A percentile compares a stretch with the other conserved stretches of the same genome.
phyloP scores from a whole-genome alignment of 2,797 vertebrate species.

The Adrianichthys oophorus region DNA sequence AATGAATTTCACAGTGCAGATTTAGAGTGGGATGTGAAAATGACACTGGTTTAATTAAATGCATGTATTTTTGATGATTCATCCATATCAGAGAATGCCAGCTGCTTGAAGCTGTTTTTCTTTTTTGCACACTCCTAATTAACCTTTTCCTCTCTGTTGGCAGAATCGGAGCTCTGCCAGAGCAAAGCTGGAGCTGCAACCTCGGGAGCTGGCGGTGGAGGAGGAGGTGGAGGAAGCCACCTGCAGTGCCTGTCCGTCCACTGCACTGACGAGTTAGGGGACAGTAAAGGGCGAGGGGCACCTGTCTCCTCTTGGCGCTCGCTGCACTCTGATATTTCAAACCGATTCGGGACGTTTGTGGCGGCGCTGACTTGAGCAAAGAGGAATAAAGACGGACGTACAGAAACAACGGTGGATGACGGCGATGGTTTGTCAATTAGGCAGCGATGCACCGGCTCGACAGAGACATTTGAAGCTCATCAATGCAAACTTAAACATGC shows the following conservation, averaged over 20 bases:
- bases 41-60: slow-evolving; percentile 71
- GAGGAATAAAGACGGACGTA: slow-evolving; percentile 22
- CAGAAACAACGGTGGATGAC: slow-evolving; percentile 13
- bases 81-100: slow-evolving; percentile 48
- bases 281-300: slow-evolving; percentile 88
- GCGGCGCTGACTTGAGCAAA: slow-evolving; percentile 92
- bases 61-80: slow-evolving; percentile 59
- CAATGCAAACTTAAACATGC: slow-evolving; percentile 34
- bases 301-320: slow-evolving; percentile 95
- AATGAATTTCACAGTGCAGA: slow-evolving; percentile 72
- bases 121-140: slow-evolving; percentile 40
- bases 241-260: slow-evolving; percentile 97
- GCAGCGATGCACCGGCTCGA: slow-evolving; percentile 56
- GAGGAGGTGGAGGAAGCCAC: slow-evolving; percentile 83
- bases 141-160: slow-evolving; percentile 37
- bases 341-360: slow-evolving; percentile 98
- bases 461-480: slow-evolving; percentile 62
- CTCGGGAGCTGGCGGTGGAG: slow-evolving; percentile 72
- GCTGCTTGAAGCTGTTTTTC: slow-evolving; percentile 46
- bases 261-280: slow-evolving; percentile 95
- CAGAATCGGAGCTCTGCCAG: slow-evolving; percentile 89
- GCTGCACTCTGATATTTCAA: slow-evolving; percentile 97
- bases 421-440: slow-evolving; percentile 49
- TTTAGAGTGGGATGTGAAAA: slow-evolving; percentile 74
- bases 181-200: slow-evolving; percentile 78